A percentile compares a stretch with the other conserved stretches of the same genome.
phyloP scores from a whole-genome alignment of 2,888 invertebrate genomes.

The Seira musarum region DNA sequence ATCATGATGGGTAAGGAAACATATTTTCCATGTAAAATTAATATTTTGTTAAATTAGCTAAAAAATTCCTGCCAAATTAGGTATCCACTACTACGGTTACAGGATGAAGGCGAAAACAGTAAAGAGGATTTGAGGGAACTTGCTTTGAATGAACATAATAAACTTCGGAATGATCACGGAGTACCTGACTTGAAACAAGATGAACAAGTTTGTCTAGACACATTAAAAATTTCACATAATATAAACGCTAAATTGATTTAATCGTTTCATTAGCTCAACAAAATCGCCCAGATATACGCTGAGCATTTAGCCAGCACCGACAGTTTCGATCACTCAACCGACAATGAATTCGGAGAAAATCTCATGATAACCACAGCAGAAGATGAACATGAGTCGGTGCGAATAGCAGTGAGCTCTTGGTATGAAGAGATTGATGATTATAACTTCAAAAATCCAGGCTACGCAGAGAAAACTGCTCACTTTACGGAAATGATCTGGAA shows the following conservation, averaged over 20 bases:
- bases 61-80: no score
- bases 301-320: slow-evolving; percentile 6
- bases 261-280: slow-evolving; percentile 1
- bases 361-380: slow-evolving; percentile 16
- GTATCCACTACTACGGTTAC: no score
- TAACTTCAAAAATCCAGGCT: slow-evolving; percentile 18
- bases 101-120: no score
- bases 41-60: no score
- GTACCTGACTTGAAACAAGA: neutral
- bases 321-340: slow-evolving; percentile 3
- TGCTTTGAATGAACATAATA: neutral
- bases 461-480: slow-evolving; percentile 9
- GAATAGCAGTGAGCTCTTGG: neutral
- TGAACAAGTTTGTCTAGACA: neutral
- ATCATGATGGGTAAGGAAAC: no score
- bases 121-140: neutral
- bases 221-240: neutral
- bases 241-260: neutral
- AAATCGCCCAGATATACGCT: slow-evolving; percentile 3
- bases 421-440: slow-evolving; percentile 21
- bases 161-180: neutral
- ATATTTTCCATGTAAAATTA: no score
- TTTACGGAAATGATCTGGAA: slow-evolving; percentile 21
- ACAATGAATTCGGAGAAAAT: slow-evolving; percentile 15
- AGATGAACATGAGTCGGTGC: neutral